Percentiles rank a stretch among this genome's conserved stretches.
These are phyloP conservation scores for Leptopilina myrica DNA, from an alignment of 2,888 invertebrate genomes.

Conservation along the genomic window DNA sequence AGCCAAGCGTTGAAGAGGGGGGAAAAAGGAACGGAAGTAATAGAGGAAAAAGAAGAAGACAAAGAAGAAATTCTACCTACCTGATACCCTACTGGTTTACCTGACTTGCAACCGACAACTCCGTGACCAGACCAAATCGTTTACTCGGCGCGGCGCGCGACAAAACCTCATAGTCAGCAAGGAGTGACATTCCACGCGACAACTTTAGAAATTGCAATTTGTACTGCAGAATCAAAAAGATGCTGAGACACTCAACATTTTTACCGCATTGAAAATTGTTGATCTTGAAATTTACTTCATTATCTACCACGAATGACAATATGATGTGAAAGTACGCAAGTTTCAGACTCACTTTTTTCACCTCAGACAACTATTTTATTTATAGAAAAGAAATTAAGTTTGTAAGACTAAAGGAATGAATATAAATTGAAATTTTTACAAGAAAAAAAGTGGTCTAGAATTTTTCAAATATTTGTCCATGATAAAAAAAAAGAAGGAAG, in stretches of 20 bases:
- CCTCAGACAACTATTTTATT: too few species aligned
- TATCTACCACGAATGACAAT: too few species aligned
- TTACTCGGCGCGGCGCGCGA: conserved; percentile 25
- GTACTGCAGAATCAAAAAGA: conserved; percentile 25
- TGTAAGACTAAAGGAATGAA: too few species aligned
- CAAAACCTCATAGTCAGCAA: conserved; percentile 40
- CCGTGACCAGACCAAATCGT: conserved; percentile 63
- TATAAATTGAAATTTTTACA: not conserved
- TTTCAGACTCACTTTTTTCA: too few species aligned
- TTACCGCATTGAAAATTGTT: not conserved
- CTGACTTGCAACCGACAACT: conserved; percentile 61
- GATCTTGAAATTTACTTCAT: too few species aligned
- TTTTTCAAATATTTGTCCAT: conserved; percentile 26
- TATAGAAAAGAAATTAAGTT: too few species aligned
- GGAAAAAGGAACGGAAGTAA: conserved; percentile 50
- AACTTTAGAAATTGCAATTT: conserved; percentile 41
- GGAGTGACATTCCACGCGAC: conserved; percentile 24
- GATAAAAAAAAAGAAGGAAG: not conserved
- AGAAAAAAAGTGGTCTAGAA: conserved; percentile 43
- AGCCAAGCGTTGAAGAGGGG: conserved; percentile 19
- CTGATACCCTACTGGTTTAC: conserved; percentile 53
- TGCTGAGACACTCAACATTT: conserved; percentile 19
- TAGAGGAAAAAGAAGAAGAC: conserved; percentile 59
- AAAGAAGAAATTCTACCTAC: conserved; percentile 57
- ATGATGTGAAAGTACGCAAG: too few species aligned